Conservation (phyloP, 2,888 invertebrate species). For the Drosophila antonietae region DNA sequence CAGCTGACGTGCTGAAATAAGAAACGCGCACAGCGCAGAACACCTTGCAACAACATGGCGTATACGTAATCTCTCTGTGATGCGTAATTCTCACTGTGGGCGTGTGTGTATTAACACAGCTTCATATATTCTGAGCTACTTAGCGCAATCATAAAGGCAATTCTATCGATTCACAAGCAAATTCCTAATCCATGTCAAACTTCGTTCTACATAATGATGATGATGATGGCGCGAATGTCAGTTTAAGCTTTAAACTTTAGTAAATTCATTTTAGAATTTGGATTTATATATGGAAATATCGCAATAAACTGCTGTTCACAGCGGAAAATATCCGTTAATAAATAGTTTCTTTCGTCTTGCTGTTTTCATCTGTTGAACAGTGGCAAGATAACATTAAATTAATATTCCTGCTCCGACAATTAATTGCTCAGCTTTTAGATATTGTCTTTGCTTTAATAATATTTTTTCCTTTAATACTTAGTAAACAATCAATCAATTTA, state of each 20-base stretch:
- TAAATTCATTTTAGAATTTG: background rate
- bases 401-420: background rate
- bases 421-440: background rate
- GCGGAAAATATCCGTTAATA: too few relatives aligned
- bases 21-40: slow-evolving; percentile 49
- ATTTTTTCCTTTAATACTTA: too few relatives aligned
- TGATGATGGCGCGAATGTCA: background rate
- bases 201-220: background rate
- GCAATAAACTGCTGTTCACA: background rate
- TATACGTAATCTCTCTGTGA: slow-evolving; percentile 63
- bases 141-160: slow-evolving; percentile 38
- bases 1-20: slow-evolving; percentile 71
- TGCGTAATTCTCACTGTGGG: slow-evolving; percentile 5
- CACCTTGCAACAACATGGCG: slow-evolving; percentile 57
- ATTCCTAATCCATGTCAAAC: slow-evolving; percentile 6
- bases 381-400: background rate
- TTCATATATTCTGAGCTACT: slow-evolving; percentile 28
- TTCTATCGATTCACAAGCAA: slow-evolving; percentile 30
- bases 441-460: too few relatives aligned
- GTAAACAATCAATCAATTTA: too few relatives aligned
- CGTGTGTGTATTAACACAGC: slow-evolving; percentile 19
- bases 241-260: background rate
- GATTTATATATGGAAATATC: background rate
- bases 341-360: background rate
- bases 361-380: background rate